phyloP scores from a whole-genome alignment of 2,888 invertebrate genomes.

The Branchinecta sandiegonensis region DNA sequence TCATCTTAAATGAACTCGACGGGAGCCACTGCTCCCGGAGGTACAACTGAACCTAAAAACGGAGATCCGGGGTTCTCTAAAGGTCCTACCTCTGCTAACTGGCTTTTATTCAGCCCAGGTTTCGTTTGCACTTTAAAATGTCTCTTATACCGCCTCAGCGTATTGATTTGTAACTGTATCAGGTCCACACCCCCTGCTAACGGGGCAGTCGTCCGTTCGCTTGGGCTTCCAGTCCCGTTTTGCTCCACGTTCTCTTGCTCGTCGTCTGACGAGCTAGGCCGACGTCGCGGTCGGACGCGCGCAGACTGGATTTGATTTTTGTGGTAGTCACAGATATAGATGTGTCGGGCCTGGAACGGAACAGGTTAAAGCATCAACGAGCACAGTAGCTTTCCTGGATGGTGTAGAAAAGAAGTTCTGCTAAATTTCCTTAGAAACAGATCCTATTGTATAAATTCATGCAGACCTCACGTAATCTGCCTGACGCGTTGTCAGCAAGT shows the following conservation, averaged over 20 bases:
- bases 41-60: constrained; percentile 4
- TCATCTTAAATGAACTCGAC: too few relatives aligned
- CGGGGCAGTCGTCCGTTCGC: constrained; percentile 48
- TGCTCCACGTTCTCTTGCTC: constrained; percentile 64
- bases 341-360: constrained; percentile 63
- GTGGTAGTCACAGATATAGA: constrained; percentile 92
- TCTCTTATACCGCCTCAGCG: constrained; percentile 79
- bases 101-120: constrained; percentile 85
- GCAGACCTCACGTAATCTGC: too few relatives aligned
- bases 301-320: constrained; percentile 91
- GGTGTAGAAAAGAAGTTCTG: too few relatives aligned
- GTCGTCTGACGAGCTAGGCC: constrained; percentile 87
- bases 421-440: too few relatives aligned
- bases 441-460: too few relatives aligned
- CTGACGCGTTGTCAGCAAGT: too few relatives aligned
- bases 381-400: too few relatives aligned
- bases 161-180: constrained; percentile 81
- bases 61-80: constrained; percentile 4
- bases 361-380: neutral
- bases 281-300: constrained; percentile 65
- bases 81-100: constrained; percentile 75
- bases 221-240: constrained; percentile 8
- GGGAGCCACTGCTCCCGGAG: too few relatives aligned
- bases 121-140: constrained; percentile 82
- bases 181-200: constrained; percentile 60